Conservation (phyloP, 2,888 invertebrate species). For the Lobophora halterata region DNA sequence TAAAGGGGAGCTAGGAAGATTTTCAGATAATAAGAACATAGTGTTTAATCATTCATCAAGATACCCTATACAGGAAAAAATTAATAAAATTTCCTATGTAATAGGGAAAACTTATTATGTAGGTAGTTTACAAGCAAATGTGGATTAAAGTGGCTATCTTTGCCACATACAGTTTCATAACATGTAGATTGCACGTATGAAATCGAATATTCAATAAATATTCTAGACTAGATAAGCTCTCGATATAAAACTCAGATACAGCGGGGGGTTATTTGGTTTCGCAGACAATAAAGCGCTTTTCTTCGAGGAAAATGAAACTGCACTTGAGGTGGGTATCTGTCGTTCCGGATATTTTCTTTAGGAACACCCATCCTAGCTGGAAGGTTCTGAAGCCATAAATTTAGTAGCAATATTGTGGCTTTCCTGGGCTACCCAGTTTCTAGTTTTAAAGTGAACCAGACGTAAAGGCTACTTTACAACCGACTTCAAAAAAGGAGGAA, state of each 20-base stretch:
- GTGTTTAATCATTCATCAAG: too few relatives aligned
- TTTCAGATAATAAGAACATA: too few relatives aligned
- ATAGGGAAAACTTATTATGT: too few relatives aligned
- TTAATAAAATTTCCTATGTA: too few relatives aligned
- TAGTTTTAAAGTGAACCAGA: constrained; percentile 4
- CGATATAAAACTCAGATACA: constrained; percentile 69
- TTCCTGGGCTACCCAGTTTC: constrained; percentile 34
- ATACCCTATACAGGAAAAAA: too few relatives aligned
- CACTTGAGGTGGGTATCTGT: constrained; percentile 41
- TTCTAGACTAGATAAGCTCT: constrained; percentile 37
- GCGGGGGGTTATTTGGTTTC: constrained; percentile 73
- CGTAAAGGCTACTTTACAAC: too few relatives aligned
- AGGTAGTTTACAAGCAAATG: too few relatives aligned
- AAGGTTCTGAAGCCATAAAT: constrained; percentile 19
- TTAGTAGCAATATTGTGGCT: constrained; percentile 35
- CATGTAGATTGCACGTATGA: not conserved
- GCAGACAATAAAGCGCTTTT: constrained; percentile 68
- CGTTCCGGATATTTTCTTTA: constrained; percentile 19
- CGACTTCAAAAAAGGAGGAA: too few relatives aligned
- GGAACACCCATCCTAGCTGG: constrained; percentile 17
- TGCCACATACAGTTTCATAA: too few relatives aligned
- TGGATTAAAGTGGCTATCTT: too few relatives aligned
- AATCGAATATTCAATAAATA: constrained; percentile 32
- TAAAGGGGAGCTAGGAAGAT: too few relatives aligned
- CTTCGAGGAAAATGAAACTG: constrained; percentile 68